Base-by-base conservation (phyloP, 2,113 vertebrate species). In the Edolisoma coerulescens region DNA sequence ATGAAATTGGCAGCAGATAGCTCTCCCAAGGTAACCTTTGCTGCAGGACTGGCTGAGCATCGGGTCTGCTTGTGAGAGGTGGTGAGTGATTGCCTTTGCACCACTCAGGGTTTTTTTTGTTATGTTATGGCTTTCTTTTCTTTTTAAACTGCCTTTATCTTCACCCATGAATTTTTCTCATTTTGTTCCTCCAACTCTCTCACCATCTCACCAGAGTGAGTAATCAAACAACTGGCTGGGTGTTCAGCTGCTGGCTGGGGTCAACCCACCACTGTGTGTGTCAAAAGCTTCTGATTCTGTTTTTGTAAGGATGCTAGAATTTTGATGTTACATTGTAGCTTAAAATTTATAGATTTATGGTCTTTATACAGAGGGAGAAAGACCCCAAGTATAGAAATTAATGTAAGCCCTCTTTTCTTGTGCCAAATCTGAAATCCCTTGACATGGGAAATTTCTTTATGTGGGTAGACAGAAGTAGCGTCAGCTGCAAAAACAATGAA, bases 401-500 rank as follows among this genome's bases (percentile, higher is more conserved):
- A 60, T 30, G 49, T 26, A 73, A 79, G 27, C 23, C 20, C 32
- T 94, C 44, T 93, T 83, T 95, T 95, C 83, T 80, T 78, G 24
- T 92, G 69, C 77, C 89, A 97, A 84, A 71, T 75, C 22, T 74
- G 44, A 90, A 93, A 71, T 84, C 44, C 18, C 28, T 89, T 78
- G 52, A 78, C 54, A 91, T 19, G n/a, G 68, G 77, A 87, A 81
- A 71, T 75, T 56, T 89, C 77, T 87, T 60, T 60, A 30, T 13
- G 41, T 27, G 65, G 26, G 32, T 73, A 84, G 89, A 54, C 11
- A 90, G 41, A 87, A 84, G 13, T 54, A 73, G 45, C 18, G 47
- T 95, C 89, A 89, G 96, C 91, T 95, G 84, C 60, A 95, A 92
- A 95, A 96, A 94, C 89, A 94, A 5, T 53, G 24, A 81, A 76